phyloP scores from a whole-genome alignment of 1,140 invertebrate species.

The Acromyrmex echinatior region DNA sequence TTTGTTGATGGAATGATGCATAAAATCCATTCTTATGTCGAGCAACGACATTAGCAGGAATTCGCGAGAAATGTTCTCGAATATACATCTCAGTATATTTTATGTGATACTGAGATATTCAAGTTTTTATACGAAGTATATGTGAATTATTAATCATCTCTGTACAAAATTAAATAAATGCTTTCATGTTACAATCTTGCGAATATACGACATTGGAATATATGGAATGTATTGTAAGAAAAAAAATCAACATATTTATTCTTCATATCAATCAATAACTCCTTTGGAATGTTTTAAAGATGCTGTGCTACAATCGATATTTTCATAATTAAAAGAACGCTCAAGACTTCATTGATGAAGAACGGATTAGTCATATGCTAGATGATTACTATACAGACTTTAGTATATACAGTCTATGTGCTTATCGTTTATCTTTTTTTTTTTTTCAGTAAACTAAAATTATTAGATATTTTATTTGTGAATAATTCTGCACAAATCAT shows the following conservation, averaged over 20 bases:
- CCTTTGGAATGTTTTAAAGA: conserved; percentile 20
- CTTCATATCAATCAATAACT: not conserved
- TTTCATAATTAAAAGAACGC: not conserved
- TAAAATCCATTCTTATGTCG: conserved; percentile 38
- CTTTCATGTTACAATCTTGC: conserved; percentile 10
- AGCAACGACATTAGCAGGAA: conserved; percentile 34
- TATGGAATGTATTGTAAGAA: conserved; percentile 8
- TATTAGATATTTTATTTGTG: conserved; percentile 26
- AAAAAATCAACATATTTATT: not conserved
- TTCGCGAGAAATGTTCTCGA: conserved; percentile 54
- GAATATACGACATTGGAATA: conserved; percentile 28
- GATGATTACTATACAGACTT: conserved; percentile 17
- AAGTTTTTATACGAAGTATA: conserved; percentile 22
- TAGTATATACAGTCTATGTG: not conserved
- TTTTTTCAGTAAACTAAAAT: conserved; percentile 3
- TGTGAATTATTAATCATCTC: conserved; percentile 33
- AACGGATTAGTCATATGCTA: not conserved
- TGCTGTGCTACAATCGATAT: conserved; percentile 4
- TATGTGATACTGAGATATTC: conserved; percentile 41
- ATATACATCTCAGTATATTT: conserved; percentile 47
- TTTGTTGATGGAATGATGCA: conserved; percentile 9
- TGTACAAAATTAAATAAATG: conserved; percentile 49
- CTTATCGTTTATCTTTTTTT: not conserved
- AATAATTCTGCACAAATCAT: not conserved
- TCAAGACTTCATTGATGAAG: not conserved